Conservation (phyloP, 2,797 vertebrate species). For the Rhinella marina region DNA sequence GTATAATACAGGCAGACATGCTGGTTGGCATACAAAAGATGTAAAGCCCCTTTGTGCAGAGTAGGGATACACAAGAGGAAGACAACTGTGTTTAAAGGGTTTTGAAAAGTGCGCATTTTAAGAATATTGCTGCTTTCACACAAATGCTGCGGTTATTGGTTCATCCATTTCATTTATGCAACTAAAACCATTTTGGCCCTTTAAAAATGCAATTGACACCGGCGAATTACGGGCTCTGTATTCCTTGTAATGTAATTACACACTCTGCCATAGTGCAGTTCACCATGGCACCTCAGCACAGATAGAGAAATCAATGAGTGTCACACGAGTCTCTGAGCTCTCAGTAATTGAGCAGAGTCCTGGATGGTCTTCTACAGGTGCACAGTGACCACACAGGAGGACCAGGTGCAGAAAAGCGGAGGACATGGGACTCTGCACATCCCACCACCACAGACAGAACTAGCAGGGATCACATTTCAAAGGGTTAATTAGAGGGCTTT, state of each 20-base stretch:
- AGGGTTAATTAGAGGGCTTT: constrained; percentile 53
- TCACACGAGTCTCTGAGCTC: constrained; percentile 15
- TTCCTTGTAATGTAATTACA: constrained; percentile 31
- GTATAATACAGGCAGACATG: constrained; percentile 38
- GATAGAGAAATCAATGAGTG: constrained; percentile 34
- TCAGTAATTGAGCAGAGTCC: constrained; percentile 32
- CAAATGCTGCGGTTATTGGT: constrained; percentile 14
- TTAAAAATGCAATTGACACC: constrained; percentile 43
- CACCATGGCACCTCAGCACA: constrained; percentile 9
- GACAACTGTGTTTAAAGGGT: constrained; percentile 35
- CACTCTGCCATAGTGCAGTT: neutral
- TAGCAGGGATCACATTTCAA: constrained; percentile 56
- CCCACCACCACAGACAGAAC: neutral
- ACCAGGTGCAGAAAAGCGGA: constrained; percentile 41
- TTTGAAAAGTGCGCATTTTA: constrained; percentile 29
- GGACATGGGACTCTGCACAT: constrained; percentile 37
- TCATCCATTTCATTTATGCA: constrained; percentile 40
- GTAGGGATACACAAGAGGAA: constrained; percentile 37
- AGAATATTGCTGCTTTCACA: constrained; percentile 37
- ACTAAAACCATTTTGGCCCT: constrained; percentile 16
- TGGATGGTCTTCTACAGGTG: constrained; percentile 44
- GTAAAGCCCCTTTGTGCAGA: constrained; percentile 44
- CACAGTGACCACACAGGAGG: constrained; percentile 44
- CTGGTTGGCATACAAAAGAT: constrained; percentile 43
- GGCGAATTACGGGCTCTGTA: constrained; percentile 18